Evolutionary conservation across 2,797 vertebrate genomes (phyloP).

Genomic region (Diceros bicornis): DNA sequence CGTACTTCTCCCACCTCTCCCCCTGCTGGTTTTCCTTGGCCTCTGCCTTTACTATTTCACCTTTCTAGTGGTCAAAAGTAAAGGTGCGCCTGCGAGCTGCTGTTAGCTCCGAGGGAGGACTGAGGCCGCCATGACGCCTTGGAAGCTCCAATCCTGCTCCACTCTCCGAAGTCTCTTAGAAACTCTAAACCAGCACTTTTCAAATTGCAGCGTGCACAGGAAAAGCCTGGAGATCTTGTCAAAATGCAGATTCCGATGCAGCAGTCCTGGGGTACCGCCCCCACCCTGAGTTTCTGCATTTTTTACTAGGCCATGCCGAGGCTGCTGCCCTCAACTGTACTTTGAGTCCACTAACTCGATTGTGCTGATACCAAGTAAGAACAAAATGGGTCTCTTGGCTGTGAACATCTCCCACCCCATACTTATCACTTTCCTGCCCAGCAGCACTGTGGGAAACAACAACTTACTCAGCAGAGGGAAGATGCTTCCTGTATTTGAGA

Average conservation of each 20-base stretch:
- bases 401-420: fast-evolving
- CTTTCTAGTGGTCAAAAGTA: neutral
- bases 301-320: neutral
- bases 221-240: neutral
- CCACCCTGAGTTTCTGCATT: fast-evolving
- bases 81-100: fast-evolving
- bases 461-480: neutral
- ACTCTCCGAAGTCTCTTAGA: neutral
- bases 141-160: fast-evolving
- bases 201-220: fast-evolving
- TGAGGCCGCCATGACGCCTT: no score
- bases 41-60: neutral
- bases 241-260: neutral
- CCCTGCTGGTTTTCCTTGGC: neutral
- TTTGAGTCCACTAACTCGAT: fast-evolving
- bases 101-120: neutral
- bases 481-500: fast-evolving
- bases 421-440: fast-evolving
- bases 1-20: fast-evolving
- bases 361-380: no score
- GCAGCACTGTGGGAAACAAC: no score
- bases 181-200: no score
- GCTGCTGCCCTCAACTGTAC: fast-evolving
- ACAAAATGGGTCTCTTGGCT: fast-evolving
- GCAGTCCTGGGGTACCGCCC: neutral